phyloP scores from a whole-genome alignment of 2,797 vertebrate genomes.

The Chrosomus eos region DNA sequence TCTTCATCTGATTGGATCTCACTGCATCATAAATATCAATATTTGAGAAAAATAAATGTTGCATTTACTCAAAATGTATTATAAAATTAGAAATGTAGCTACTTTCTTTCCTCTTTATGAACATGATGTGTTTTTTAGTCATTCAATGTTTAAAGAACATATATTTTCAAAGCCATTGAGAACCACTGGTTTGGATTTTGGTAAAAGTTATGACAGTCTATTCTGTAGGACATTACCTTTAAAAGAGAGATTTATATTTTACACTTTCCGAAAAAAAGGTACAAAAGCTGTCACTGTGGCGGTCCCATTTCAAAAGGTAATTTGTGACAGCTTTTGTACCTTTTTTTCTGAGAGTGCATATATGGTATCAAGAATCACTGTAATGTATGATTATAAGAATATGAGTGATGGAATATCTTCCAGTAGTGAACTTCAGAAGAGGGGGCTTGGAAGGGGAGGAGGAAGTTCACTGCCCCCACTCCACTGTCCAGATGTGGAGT shows the following conservation, averaged over 20 bases:
- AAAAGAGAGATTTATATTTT: background rate
- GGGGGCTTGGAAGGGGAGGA: background rate
- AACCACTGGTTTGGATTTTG: background rate
- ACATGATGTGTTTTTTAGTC: background rate
- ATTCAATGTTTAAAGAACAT: background rate
- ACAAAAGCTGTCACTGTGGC: too few relatives aligned
- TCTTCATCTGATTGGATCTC: too few relatives aligned
- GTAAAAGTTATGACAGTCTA: background rate
- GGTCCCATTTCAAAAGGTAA: too few relatives aligned
- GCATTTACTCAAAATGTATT: background rate
- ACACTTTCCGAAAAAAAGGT: too few relatives aligned
- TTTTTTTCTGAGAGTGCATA: background rate
- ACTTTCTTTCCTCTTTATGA: background rate
- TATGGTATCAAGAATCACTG: background rate
- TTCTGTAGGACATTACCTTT: background rate
- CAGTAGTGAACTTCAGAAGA: background rate
- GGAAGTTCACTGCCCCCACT: constrained; percentile 3
- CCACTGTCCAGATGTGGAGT: constrained; percentile 60
- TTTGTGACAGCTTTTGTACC: too few relatives aligned
- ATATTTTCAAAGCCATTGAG: background rate
- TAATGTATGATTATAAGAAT: background rate
- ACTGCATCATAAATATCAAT: too few relatives aligned
- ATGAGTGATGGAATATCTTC: background rate
- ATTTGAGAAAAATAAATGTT: too few relatives aligned
- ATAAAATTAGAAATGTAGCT: background rate